These are phyloP conservation scores for Tylochromis polylepis DNA, from an alignment of 2,113 vertebrate genomes.

Conservation along the genomic window DNA sequence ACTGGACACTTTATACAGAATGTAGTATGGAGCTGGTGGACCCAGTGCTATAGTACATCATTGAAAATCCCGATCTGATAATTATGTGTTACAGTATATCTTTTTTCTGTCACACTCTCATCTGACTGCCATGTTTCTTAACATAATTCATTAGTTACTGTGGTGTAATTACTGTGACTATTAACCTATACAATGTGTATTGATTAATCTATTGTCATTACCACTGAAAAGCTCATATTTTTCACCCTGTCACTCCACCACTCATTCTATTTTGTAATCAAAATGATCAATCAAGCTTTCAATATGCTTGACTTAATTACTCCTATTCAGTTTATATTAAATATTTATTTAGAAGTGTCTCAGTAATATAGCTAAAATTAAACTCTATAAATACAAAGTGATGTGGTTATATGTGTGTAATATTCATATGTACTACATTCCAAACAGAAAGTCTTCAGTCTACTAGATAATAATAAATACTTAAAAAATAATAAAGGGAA, in stretches of 20 bases:
- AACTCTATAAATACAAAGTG: neutral
- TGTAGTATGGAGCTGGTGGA: neutral
- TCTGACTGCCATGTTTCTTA: neutral
- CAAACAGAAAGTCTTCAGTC: neutral
- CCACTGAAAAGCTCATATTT: constrained; percentile 19
- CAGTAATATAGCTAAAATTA: neutral
- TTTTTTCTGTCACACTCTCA: neutral
- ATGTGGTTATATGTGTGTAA: neutral
- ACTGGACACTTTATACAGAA: neutral
- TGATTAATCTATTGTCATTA: constrained; percentile 46
- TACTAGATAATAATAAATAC: neutral
- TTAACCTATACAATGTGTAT: constrained; percentile 41
- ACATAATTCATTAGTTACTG: constrained; percentile 33
- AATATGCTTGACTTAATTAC: constrained; percentile 44
- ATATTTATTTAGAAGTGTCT: constrained; percentile 7
- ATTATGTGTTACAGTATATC: neutral
- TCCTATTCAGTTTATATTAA: constrained; percentile 35
- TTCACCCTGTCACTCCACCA: constrained; percentile 1
- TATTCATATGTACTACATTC: neutral
- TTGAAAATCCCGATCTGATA: neutral
- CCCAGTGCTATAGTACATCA: neutral
- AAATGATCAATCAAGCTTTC: constrained; percentile 31
- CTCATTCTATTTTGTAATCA: constrained; percentile 20
- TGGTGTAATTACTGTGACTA: constrained; percentile 34
- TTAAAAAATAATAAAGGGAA: neutral